Evolutionary conservation across 2,113 vertebrate species (phyloP).

Genomic region (Notothenia coriiceps): DNA sequence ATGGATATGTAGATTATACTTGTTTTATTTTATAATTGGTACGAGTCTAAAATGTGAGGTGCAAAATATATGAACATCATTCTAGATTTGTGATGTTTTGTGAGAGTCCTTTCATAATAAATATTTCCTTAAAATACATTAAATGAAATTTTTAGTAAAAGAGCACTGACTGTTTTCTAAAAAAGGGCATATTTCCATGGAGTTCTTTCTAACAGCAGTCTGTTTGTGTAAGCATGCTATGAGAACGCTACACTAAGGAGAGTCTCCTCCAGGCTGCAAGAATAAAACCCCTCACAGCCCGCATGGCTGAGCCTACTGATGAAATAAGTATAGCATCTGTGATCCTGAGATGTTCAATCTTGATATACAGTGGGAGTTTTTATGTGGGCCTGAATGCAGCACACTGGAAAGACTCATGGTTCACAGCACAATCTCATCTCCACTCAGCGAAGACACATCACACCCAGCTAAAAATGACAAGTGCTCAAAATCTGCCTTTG

Average conservation of each 20-base stretch:
- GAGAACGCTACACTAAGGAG: slow-evolving; percentile 3
- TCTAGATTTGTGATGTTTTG: not conserved
- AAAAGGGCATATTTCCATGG: not conserved
- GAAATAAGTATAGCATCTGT: slow-evolving; percentile 43
- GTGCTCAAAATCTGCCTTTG: slow-evolving; percentile 54
- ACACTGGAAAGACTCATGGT: slow-evolving; percentile 8
- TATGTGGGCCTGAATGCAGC: slow-evolving; percentile 34
- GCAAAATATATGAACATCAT: too few species aligned
- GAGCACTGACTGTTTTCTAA: not conserved
- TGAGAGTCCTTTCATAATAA: not conserved
- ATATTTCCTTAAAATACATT: not conserved
- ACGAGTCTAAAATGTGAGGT: not conserved
- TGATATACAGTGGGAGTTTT: slow-evolving; percentile 35
- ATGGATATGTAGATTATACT: not conserved
- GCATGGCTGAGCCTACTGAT: slow-evolving; percentile 47
- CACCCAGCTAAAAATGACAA: slow-evolving; percentile 61
- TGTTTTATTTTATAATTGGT: not conserved
- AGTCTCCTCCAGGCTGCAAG: slow-evolving; percentile 34
- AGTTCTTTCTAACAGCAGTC: not conserved
- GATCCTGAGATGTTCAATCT: slow-evolving; percentile 29
- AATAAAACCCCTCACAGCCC: slow-evolving; percentile 31
- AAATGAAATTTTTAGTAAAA: not conserved
- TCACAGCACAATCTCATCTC: slow-evolving; percentile 44
- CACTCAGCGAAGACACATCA: slow-evolving; percentile 47
- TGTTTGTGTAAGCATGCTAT: slow-evolving; percentile 12